These are phyloP conservation scores for Lanistes nyassanus DNA, from an alignment of 1,140 invertebrate genomes.

Conservation along the genomic window DNA sequence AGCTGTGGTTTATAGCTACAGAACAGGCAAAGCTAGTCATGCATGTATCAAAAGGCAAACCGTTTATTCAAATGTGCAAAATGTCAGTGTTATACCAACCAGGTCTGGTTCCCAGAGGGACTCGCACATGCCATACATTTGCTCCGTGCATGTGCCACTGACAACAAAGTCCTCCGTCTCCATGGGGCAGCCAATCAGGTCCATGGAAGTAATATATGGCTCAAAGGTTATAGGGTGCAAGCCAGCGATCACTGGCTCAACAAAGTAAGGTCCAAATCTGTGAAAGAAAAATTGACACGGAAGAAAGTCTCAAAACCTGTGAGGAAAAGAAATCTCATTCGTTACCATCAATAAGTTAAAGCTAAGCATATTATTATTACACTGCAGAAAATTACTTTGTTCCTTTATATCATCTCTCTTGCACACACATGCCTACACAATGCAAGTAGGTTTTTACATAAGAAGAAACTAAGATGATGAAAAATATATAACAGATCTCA, in stretches of 20 bases:
- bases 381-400: background rate
- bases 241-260: slow-evolving; percentile 96
- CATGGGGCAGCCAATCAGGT: slow-evolving; percentile 92
- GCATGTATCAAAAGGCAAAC: too few relatives aligned
- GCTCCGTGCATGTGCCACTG: slow-evolving; percentile 91
- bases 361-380: too few relatives aligned
- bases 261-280: slow-evolving; percentile 96
- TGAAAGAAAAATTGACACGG: slow-evolving; percentile 16
- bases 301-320: background rate
- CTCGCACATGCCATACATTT: slow-evolving; percentile 98
- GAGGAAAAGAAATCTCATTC: too few relatives aligned
- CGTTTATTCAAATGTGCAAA: too few relatives aligned
- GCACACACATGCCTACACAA: background rate
- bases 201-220: slow-evolving; percentile 93
- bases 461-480: background rate
- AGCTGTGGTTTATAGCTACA: too few relatives aligned
- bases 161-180: slow-evolving; percentile 95
- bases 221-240: slow-evolving; percentile 87
- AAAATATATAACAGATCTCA: slow-evolving; percentile 44
- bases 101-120: slow-evolving; percentile 91
- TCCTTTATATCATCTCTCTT: background rate
- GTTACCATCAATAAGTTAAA: too few relatives aligned
- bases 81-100: slow-evolving; percentile 56
- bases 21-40: too few relatives aligned
- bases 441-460: background rate